Evolutionary conservation across 2,888 invertebrate genomes (phyloP), one percentile per base, ranked within the genome.

Genomic region (Eupithecia inturbata): DNA sequence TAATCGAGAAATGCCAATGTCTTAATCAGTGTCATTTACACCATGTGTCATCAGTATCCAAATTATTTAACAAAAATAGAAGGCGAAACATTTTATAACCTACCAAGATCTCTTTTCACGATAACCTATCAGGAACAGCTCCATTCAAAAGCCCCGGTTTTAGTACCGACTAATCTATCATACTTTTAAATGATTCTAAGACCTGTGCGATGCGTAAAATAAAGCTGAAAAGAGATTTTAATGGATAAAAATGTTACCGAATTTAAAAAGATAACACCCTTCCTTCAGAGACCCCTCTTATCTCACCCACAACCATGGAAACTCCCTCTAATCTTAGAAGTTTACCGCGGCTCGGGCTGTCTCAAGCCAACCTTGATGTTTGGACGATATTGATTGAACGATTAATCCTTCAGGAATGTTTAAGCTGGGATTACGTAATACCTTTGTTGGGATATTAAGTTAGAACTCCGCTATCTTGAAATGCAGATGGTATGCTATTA

Each of bases 401-500:
- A 74, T 79, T 79, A 77, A 79, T 77, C 73, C 79, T 71, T 74
- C 66, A 74, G 62, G 70, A 75, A 74, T 77, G 77, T 72, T 77
- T 68, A 74, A 73, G 70, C 70, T 39, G 49, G 70, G 74, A 73
- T 76, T 71, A 75, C 53, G 69, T n/a, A 53, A 33, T 77, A 68
- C 72, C 76, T 75, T 77, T 75, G 75, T 77, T 66, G 66, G 64
- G 64, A 60, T 63, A 63, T 33, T 63, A 31, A 6, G 33, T 63
- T 19, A 14, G 60, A n/a, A 36, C 22, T 33, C 36, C 28, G 7
- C n/a, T 64, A 62, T 31, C 31, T 64, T n/a, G 9, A 36, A 64
- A 31, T n/a, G 62, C 28, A 31, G 31, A 19, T 19, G 31, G 62
- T 62, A 22, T 26, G 26, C 26, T 57, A 26, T 12, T 57, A 26